phyloP scores from a whole-genome alignment of 2,113 vertebrate genomes.

The Okapia johnstoni region DNA sequence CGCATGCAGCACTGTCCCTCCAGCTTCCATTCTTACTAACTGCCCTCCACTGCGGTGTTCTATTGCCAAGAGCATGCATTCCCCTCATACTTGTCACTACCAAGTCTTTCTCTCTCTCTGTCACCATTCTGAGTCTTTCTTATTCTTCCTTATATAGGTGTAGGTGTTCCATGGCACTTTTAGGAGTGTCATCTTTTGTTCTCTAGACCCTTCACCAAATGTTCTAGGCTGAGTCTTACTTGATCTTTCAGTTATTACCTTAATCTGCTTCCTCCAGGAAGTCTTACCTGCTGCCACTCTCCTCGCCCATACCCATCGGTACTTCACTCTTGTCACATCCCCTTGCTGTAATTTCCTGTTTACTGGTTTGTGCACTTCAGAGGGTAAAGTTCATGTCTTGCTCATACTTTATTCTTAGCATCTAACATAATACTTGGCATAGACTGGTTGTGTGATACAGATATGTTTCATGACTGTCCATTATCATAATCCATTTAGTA shows the following conservation, averaged over 20 bases:
- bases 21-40: background rate
- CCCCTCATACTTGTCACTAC: too few species aligned
- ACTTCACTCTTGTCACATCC: background rate
- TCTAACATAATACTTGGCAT: background rate
- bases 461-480: background rate
- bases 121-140: background rate
- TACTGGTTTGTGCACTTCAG: background rate
- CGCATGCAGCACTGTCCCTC: too few species aligned
- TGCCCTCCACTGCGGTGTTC: fast-evolving
- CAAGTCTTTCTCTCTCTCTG: background rate
- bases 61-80: background rate
- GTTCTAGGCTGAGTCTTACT: background rate
- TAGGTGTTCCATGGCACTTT: background rate
- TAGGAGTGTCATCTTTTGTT: background rate
- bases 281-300: background rate
- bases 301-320: background rate
- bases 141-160: background rate
- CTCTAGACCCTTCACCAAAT: background rate
- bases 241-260: background rate
- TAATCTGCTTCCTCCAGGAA: background rate
- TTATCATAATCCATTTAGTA: background rate
- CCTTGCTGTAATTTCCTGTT: background rate
- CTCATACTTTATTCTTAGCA: background rate
- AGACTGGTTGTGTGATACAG: background rate
- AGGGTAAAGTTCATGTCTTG: background rate